Evolutionary conservation across 1,140 invertebrate genomes (phyloP), one percentile per base, ranked within the genome.

Genomic region (Oreohelix idahoensis): DNA sequence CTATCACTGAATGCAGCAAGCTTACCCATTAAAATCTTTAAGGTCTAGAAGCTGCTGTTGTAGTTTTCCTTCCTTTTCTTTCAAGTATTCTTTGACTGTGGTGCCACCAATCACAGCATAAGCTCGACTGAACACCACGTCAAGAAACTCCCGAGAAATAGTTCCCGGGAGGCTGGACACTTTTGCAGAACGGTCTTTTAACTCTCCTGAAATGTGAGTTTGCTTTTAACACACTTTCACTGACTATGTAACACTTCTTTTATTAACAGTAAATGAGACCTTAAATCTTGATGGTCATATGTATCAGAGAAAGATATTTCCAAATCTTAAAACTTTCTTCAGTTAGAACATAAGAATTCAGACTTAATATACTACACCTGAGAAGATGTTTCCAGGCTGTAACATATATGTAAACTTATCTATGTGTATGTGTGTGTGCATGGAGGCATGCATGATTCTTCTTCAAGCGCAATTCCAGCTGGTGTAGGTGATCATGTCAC

Each of bases 1-100:
- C 42, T 45, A 45, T 15, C 15, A 15, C 42, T 45, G 42, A 15
- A 45, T 45, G 42, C 42, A 11, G 11, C n/a, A 71, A 35, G 38
- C 69, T 81, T 73, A 81, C 79, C 79, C 79, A 73, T 73, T 51
- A 53, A 81, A 81, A 51, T 53, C 79, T 73, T 71, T 32, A 36
- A 81, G 23, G 0, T 81, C 66, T 26, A 11, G n/a, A 17, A 81
- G 79, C 23, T 49, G 71, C 45, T 81, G 79, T 32, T 71, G 69
- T 26, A 39, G 53, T 26, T 81, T 81, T 23, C 39, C 69, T 51
- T 81, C 70, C 26, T 69, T 79, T 39, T 79, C 78, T 79, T 42
- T 79, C 20, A 69, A n/a, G 58, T 45, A 73, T 51, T 71, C 79
- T 39, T n/a, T 81, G 8, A 45, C 39, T 20, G 53, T 69, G 49